These are phyloP conservation scores for Stegodyphus mimosarum DNA, from an alignment of 1,140 invertebrate species.

Conservation along the genomic window DNA sequence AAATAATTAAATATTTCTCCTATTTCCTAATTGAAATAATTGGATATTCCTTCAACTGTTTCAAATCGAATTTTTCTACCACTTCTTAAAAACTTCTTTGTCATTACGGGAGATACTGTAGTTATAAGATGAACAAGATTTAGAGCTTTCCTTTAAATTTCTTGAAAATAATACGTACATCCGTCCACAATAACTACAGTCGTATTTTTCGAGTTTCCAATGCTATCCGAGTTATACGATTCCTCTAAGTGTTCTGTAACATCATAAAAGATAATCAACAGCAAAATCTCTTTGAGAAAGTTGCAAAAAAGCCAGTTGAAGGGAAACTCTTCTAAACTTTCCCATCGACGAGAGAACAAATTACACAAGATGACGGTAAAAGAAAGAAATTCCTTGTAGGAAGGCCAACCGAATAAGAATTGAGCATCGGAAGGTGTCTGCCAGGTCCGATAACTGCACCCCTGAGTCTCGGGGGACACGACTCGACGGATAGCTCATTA, in stretches of 20 bases:
- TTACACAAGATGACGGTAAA: neutral
- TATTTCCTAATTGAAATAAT: no score
- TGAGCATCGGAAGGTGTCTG: neutral
- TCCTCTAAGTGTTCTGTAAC: neutral
- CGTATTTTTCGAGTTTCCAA: neutral
- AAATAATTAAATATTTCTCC: no score
- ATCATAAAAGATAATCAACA: neutral
- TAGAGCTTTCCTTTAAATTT: no score
- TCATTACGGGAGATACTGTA: no score
- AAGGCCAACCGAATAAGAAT: conserved; percentile 4
- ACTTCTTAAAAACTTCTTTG: no score
- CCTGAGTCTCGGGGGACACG: neutral
- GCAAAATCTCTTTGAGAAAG: neutral
- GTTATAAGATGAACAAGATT: no score
- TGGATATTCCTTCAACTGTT: no score
- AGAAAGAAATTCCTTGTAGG: neutral
- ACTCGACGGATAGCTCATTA: conserved; percentile 10
- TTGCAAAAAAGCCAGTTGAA: neutral
- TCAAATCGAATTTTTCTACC: no score
- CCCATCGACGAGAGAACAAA: neutral
- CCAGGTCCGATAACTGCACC: conserved; percentile 9
- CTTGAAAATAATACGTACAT: no score
- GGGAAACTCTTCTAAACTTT: neutral
- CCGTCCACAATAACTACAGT: no score
- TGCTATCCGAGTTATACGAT: neutral